A percentile compares a stretch with the other conserved stretches of the same genome.
Evolutionary conservation across 2,888 invertebrate species (phyloP).

Genomic region (Diaperis boleti): DNA sequence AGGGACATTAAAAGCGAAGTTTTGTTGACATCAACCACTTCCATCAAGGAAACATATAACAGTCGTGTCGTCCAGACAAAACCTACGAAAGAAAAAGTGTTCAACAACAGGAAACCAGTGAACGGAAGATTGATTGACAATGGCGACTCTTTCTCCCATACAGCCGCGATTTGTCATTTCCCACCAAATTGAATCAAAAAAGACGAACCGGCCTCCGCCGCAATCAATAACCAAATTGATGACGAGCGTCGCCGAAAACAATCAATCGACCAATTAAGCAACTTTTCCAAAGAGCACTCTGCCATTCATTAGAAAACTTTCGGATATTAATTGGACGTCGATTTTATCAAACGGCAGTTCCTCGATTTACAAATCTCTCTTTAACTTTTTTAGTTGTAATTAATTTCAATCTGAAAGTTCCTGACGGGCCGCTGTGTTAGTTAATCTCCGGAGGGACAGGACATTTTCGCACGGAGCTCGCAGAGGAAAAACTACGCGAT

Average conservation of each 20-base stretch:
- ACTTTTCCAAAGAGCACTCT: slow-evolving; percentile 25
- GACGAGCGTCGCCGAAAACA: slow-evolving; percentile 26
- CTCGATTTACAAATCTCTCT: slow-evolving; percentile 24
- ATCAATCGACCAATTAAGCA: slow-evolving; percentile 34
- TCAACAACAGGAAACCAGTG: slow-evolving; percentile 53
- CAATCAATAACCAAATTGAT: slow-evolving; percentile 32
- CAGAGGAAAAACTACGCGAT: slow-evolving; percentile 32
- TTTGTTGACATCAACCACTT: slow-evolving; percentile 56
- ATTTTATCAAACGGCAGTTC: slow-evolving; percentile 33
- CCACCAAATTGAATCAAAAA: slow-evolving; percentile 42
- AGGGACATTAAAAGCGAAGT: slow-evolving; percentile 56
- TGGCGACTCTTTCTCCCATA: slow-evolving; percentile 42
- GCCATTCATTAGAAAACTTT: slow-evolving; percentile 32
- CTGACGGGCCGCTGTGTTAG: slow-evolving; percentile 12
- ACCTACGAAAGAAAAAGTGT: slow-evolving; percentile 50
- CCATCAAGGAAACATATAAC: slow-evolving; percentile 49
- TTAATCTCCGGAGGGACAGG: slow-evolving; percentile 16
- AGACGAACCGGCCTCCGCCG: slow-evolving; percentile 16
- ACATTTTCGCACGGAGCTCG: slow-evolving; percentile 25
- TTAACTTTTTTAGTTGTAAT: slow-evolving; percentile 35
- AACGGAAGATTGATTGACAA: slow-evolving; percentile 54
- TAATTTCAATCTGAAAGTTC: slow-evolving; percentile 38
- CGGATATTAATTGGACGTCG: slow-evolving; percentile 39
- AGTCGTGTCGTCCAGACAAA: slow-evolving; percentile 45
- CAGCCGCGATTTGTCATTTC: slow-evolving; percentile 46